phyloP scores from a whole-genome alignment of 2,797 vertebrate genomes.

The Spinus pinus region DNA sequence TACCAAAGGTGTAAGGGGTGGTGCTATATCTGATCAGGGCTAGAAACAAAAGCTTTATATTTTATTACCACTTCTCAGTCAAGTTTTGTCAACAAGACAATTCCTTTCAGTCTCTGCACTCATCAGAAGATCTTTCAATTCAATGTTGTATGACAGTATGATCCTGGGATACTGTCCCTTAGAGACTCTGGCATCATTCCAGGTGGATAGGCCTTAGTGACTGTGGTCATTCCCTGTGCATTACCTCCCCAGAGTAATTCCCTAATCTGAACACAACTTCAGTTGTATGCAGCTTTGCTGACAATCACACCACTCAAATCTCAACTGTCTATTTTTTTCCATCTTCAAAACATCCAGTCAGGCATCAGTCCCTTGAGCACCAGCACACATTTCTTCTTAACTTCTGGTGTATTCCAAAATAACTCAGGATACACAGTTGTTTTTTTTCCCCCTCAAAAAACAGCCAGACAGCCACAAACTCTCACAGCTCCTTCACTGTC shows the following conservation, averaged over 20 bases:
- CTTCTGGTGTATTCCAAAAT: background rate
- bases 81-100: background rate
- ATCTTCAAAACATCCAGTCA: background rate
- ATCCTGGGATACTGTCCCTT: background rate
- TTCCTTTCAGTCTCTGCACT: background rate
- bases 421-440: background rate
- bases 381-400: background rate
- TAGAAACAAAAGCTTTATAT: background rate
- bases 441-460: background rate
- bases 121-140: background rate
- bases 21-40: background rate
- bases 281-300: background rate
- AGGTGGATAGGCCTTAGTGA: background rate
- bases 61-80: background rate
- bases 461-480: background rate
- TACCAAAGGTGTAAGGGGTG: background rate
- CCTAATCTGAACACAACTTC: background rate
- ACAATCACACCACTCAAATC: background rate
- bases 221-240: background rate
- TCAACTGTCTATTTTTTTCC: background rate
- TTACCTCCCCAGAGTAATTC: background rate
- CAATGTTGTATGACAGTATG: background rate
- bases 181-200: background rate
- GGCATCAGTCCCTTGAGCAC: background rate
- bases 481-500: slow-evolving; percentile 4